A percentile compares a stretch with the other conserved stretches of the same genome.
These are phyloP conservation scores for Tipula unca DNA, from an alignment of 2,888 invertebrate species.

Conservation along the genomic window DNA sequence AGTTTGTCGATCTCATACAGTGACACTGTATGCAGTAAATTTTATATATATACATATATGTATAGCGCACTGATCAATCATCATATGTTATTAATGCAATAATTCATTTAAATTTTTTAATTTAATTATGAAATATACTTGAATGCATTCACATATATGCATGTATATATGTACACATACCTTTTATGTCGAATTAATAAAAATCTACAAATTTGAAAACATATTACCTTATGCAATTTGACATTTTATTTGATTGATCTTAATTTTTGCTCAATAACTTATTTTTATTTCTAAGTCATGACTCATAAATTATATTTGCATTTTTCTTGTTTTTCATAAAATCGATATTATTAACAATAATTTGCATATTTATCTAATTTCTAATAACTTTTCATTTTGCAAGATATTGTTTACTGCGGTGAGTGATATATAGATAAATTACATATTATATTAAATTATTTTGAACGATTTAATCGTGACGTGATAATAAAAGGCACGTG, in stretches of 20 bases:
- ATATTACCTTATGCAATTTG: slow-evolving; percentile 3
- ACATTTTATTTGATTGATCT: not conserved
- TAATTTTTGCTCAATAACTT: not conserved
- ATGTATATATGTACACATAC: too few relatives aligned
- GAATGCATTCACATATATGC: too few relatives aligned
- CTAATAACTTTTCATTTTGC: not conserved
- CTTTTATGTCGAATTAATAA: not conserved
- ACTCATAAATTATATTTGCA: not conserved
- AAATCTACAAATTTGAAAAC: not conserved
- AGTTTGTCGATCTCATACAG: not conserved
- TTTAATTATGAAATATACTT: not conserved
- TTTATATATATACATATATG: too few relatives aligned
- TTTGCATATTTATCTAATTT: not conserved
- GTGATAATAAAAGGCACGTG: too few relatives aligned
- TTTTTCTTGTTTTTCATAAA: not conserved
- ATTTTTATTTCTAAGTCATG: not conserved
- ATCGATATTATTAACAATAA: not conserved
- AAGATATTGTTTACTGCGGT: not conserved
- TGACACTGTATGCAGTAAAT: not conserved
- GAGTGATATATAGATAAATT: not conserved
- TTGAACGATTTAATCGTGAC: not conserved
- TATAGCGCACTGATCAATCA: not conserved
- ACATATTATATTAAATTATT: not conserved
- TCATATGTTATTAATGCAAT: not conserved
- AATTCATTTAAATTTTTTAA: not conserved